phyloP scores from a whole-genome alignment of 1,140 invertebrate genomes.

The Hylyphantes graminicola region DNA sequence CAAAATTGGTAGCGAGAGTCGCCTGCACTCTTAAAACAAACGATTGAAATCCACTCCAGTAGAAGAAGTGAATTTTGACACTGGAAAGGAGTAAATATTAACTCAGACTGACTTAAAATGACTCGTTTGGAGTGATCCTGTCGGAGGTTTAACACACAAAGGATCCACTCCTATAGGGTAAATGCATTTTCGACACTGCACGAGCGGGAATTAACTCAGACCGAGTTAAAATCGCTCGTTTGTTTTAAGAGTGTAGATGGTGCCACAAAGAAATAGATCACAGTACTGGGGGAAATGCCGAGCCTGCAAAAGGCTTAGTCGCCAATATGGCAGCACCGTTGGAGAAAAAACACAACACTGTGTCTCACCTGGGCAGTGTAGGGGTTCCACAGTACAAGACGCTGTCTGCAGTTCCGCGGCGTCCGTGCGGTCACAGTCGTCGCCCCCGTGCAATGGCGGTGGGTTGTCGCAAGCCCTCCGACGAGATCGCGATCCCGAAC shows the following conservation, averaged over 20 bases:
- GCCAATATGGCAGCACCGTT: neutral
- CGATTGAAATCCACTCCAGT: too few species aligned
- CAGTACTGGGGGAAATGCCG: neutral
- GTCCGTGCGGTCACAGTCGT: conserved; percentile 73
- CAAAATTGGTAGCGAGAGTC: too few species aligned
- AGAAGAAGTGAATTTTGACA: too few species aligned
- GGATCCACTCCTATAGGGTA: too few species aligned
- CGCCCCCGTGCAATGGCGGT: conserved; percentile 64
- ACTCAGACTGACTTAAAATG: too few species aligned
- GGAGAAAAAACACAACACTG: neutral
- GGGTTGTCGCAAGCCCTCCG: conserved; percentile 66
- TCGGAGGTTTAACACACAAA: too few species aligned
- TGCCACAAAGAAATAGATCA: neutral
- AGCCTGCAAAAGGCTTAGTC: too few species aligned
- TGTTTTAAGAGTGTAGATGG: neutral
- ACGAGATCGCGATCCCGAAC: conserved; percentile 61
- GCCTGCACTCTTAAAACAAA: too few species aligned
- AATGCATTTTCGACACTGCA: too few species aligned
- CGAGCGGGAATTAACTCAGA: neutral
- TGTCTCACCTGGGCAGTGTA: conserved; percentile 29
- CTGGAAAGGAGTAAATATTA: too few species aligned
- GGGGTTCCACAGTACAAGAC: neutral
- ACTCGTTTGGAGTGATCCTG: too few species aligned
- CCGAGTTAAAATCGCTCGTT: neutral
- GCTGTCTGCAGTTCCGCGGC: conserved; percentile 15